These are phyloP conservation scores for Shinisaurus crocodilurus DNA, from an alignment of 2,113 vertebrate genomes.

Conservation along the genomic window DNA sequence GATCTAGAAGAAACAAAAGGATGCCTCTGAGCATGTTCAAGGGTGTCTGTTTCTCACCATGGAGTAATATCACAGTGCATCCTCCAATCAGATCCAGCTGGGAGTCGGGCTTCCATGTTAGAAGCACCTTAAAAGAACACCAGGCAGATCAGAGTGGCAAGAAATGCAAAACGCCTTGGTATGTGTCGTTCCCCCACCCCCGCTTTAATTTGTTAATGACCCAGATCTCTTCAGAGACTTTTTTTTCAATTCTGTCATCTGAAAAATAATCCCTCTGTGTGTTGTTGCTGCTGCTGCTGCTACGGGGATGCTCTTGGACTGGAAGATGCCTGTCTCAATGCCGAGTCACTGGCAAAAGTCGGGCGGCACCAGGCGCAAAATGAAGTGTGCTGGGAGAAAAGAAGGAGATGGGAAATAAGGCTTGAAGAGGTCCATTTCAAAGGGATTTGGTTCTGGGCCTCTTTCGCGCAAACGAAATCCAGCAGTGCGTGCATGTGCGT, in stretches of 20 bases:
- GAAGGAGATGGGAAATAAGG: background rate
- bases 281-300: background rate
- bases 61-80: background rate
- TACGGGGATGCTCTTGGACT: too few species aligned
- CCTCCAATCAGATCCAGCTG: background rate
- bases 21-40: background rate
- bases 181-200: background rate
- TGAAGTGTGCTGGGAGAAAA: too few species aligned
- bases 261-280: conserved; percentile 22
- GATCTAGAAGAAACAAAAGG: background rate
- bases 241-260: background rate
- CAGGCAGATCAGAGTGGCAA: background rate
- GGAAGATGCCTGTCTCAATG: background rate
- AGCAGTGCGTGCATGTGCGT: too few species aligned
- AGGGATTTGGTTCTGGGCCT: background rate
- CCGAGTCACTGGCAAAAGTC: background rate
- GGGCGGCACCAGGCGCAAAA: background rate
- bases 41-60: background rate
- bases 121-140: too few species aligned
- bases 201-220: background rate
- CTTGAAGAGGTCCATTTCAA: background rate
- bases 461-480: background rate
- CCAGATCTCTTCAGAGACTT: background rate
- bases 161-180: background rate
- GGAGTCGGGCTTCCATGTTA: background rate